Conservation (phyloP, 2,797 vertebrate species). For the Sebastes ruberrimus region DNA sequence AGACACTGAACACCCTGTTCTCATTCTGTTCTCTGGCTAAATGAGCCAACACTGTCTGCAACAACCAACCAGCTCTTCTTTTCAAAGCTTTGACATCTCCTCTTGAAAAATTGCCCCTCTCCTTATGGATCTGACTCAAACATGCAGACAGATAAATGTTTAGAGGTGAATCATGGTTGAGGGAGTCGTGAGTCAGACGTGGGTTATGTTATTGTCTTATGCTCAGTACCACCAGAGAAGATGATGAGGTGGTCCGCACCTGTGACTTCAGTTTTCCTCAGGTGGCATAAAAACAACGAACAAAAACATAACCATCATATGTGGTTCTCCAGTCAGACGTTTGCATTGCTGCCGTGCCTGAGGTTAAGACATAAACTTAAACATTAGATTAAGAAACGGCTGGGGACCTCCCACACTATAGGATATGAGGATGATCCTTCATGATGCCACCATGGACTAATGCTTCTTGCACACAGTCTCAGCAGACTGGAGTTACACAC, state of each 20-base stretch:
- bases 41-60: constrained; percentile 15
- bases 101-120: neutral
- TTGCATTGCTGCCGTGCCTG: constrained; percentile 47
- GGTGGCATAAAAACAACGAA: constrained; percentile 25
- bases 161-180: constrained; percentile 58
- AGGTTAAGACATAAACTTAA: constrained; percentile 49
- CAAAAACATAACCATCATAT: constrained; percentile 17
- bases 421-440: neutral
- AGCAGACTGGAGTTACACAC: constrained; percentile 12
- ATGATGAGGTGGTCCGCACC: constrained; percentile 69
- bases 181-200: constrained; percentile 56
- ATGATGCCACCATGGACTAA: neutral
- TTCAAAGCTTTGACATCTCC: neutral
- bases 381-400: constrained; percentile 28
- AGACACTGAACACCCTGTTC: constrained; percentile 27
- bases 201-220: constrained; percentile 74
- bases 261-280: constrained; percentile 56
- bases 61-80: neutral
- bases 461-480: constrained; percentile 23
- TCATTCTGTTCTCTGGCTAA: neutral
- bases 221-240: constrained; percentile 64
- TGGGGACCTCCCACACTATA: constrained; percentile 61
- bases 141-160: constrained; percentile 66
- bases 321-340: constrained; percentile 50
- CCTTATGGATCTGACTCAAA: constrained; percentile 34